Base-by-base conservation (phyloP, 1,140 invertebrate species). In the Thrips palmi region DNA sequence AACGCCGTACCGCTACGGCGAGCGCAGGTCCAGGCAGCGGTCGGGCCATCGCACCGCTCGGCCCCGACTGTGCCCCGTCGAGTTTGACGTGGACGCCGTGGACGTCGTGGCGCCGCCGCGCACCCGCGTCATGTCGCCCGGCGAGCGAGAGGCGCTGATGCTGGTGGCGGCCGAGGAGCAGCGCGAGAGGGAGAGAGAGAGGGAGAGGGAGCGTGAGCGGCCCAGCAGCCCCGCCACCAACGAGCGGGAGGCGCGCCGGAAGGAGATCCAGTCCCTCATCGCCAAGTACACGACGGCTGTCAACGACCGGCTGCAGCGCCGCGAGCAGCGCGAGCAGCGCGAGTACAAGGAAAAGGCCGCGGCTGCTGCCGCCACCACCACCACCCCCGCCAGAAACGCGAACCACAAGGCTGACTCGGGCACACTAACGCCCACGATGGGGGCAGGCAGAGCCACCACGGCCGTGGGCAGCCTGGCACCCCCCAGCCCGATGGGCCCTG, bases 191-290 rank as follows among this genome's bases (percentile, higher is more conserved):
- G n/a, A 22, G 24, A 57, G 10, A 58, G 52, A 39, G 59, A 59
- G 20, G 62, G 64, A 44, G 62, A 64, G n/a, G n/a, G n/a, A n/a
- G n/a, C n/a, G n/a, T n/a, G n/a, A n/a, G n/a, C n/a, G n/a, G n/a
- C n/a, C n/a, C n/a, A n/a, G n/a, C n/a, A n/a, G 69, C 49, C 62
- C 62, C 1, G 59, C 64, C 5, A 57, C 77, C 6, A 62, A 62
- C 38, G 78, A 82, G 40, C 62, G 80, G 15, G 76, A 78, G 51
- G 73, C 71, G 11, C 71, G 72, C 44, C 65, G 80, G 3, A 82
- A 81, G 44, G 80, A 86, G 49, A 81, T 86, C 7, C 74, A 79
- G 52, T 71, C 71, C 42, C 56, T 84, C 6, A 80, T 84, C 27
- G 63, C 74, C 58, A 81, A 80, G 45, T 83, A 83, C 51, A 68